phyloP scores from a whole-genome alignment of 2,797 vertebrate genomes.

The Cygnus olor region DNA sequence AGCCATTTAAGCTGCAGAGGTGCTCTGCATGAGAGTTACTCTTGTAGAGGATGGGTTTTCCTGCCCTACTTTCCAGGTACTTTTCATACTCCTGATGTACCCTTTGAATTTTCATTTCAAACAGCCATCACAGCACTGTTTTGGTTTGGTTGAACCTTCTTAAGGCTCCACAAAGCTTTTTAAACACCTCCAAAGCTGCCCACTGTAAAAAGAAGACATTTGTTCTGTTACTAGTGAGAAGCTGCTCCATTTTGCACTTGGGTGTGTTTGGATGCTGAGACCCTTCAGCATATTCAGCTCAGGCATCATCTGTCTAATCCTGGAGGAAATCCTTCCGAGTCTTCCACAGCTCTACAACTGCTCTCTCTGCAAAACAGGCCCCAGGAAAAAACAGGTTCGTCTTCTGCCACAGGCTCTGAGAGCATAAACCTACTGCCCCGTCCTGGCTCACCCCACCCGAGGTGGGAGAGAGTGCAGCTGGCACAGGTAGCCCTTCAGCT shows the following conservation, averaged over 20 bases:
- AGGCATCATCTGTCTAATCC: not conserved
- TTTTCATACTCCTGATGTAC: not conserved
- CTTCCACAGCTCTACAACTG: not conserved
- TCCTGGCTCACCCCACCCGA: not conserved
- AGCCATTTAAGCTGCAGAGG: accelerated
- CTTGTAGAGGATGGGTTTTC: not conserved
- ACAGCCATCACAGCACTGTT: not conserved
- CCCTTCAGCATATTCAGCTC: not conserved
- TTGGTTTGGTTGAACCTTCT: not conserved
- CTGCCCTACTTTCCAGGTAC: not conserved
- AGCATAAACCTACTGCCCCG: not conserved
- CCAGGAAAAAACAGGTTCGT: not conserved
- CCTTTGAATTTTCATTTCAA: not conserved
- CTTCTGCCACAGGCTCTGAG: not conserved
- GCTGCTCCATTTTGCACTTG: not conserved
- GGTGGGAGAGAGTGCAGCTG: not conserved
- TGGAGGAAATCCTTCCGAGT: not conserved
- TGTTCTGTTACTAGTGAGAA: not conserved
- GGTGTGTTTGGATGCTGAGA: not conserved
- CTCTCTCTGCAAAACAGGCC: not conserved
- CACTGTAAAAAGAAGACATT: not conserved
- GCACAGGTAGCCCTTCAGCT: too few relatives aligned
- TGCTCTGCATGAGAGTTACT: not conserved
- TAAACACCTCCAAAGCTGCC: accelerated
- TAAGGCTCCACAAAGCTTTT: not conserved